These are phyloP conservation scores for Somateria mollissima DNA, from an alignment of 2,797 vertebrate genomes.

Conservation along the genomic window DNA sequence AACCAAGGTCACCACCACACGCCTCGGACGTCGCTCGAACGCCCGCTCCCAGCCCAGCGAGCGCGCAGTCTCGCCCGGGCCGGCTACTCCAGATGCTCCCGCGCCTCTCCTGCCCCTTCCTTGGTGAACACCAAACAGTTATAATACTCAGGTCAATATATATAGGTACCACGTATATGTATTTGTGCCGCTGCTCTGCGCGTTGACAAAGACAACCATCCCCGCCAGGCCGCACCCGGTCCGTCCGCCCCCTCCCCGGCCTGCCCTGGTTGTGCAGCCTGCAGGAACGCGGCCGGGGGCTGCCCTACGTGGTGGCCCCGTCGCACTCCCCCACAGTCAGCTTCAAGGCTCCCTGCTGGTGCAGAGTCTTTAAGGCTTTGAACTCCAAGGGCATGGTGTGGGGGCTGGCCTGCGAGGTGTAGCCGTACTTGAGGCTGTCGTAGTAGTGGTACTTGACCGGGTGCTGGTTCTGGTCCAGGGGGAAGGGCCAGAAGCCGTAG, in stretches of 20 bases:
- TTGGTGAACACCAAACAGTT: conserved; percentile 79
- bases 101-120: conserved; percentile 70
- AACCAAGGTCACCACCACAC: conserved; percentile 49
- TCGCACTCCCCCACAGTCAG: conserved; percentile 90
- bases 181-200: conserved; percentile 75
- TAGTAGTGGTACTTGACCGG: conserved; percentile 98
- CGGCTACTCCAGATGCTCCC: conserved; percentile 32
- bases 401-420: conserved; percentile 92
- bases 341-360: conserved; percentile 92
- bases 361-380: conserved; percentile 90
- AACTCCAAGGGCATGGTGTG: conserved; percentile 99
- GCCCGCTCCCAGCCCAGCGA: conserved; percentile 21
- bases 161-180: conserved; percentile 75
- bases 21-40: neutral
- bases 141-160: conserved; percentile 81
- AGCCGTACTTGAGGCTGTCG: conserved; percentile 91
- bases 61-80: conserved; percentile 34
- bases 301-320: conserved; percentile 79
- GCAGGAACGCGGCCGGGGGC: conserved; percentile 60
- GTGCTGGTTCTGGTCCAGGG: conserved; percentile 84
- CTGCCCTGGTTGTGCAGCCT: conserved; percentile 67
- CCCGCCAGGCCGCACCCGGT: conserved; percentile 66
- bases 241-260: conserved; percentile 72
- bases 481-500: conserved; percentile 97
- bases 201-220: conserved; percentile 72